Evolutionary conservation across 2,797 vertebrate genomes (phyloP), one percentile per base, ranked within the genome.

Genomic region (Cygnus olor): DNA sequence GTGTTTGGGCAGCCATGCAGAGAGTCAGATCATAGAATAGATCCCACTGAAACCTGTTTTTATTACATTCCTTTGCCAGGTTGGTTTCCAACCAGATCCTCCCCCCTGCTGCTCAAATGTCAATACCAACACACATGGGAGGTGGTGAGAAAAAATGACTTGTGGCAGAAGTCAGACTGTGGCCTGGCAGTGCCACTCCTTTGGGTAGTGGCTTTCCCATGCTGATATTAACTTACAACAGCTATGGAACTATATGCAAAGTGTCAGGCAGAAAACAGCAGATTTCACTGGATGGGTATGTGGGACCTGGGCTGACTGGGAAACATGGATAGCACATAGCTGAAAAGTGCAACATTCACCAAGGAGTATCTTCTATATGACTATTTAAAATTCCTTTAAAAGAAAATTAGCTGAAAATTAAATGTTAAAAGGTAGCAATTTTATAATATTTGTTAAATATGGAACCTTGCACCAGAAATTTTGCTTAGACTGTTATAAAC

Each of bases 91-190:
- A 9, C 14, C 34, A 45, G 53, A 80, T 61, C 16, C n/a, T 47
- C 27, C 73, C 13, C 17, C 25, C 28, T 20, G 81, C 2, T 27
- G 38, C 51, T 79, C 54, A 63, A 87, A 70, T 1, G 9, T 6
- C 42, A 44, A 34, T 4, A 2, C 45, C 69, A 78, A 93, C 76
- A 89, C 17, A 21, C 36, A 34, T 2, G 10, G 80, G 24, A 76
- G 12, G 36, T 30, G 32, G 56, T 65, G 47, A 90, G 86, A 79
- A 88, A 76, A 91, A 89, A n/a, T 32, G 66, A 88, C n/a, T 90
- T 0, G 3, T 40, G 30, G 64, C 70, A 84, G 27, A 86, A 84
- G 30, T 56, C 66, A 86, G 58, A 38, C 21, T 66, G 56, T 5
- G 3, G 63, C 51, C 44, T 60, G 24, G 30, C 38, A 86, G 11